Evolutionary conservation across 2,888 invertebrate species (phyloP).

Genomic region (Noctua comes): DNA sequence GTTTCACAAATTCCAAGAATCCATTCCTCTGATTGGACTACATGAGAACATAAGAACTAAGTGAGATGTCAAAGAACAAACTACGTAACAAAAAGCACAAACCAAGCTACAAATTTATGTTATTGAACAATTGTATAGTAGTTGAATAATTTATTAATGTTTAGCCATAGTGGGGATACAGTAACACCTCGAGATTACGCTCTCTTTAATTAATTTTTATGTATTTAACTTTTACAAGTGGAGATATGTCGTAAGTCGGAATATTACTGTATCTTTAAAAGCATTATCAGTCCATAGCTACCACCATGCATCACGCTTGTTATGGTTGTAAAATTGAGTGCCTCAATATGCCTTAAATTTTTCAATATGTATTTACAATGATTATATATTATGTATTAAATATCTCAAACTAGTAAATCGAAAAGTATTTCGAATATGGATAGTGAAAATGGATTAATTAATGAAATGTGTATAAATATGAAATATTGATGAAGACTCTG

Average conservation of each 20-base stretch:
- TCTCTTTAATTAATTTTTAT: constrained; percentile 53
- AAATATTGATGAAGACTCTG: constrained; percentile 74
- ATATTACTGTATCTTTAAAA: constrained; percentile 61
- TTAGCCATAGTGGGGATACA: constrained; percentile 78
- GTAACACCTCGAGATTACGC: constrained; percentile 56
- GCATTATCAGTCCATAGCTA: constrained; percentile 58
- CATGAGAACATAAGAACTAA: constrained; percentile 70
- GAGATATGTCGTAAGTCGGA: constrained; percentile 45
- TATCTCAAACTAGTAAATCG: constrained; percentile 54
- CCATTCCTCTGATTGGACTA: constrained; percentile 85
- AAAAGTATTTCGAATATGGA: constrained; percentile 70
- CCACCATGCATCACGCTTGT: constrained; percentile 64
- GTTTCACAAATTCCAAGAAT: constrained; percentile 85
- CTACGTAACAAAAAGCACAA: constrained; percentile 86
- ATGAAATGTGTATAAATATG: constrained; percentile 60
- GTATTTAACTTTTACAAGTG: constrained; percentile 46
- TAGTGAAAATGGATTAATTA: constrained; percentile 62
- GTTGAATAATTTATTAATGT: constrained; percentile 78
- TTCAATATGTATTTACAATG: constrained; percentile 69
- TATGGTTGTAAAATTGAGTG: constrained; percentile 81
- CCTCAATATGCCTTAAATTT: constrained; percentile 84
- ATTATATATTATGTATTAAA: constrained; percentile 47
- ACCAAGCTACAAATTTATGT: constrained; percentile 84
- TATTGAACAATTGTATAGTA: constrained; percentile 76
- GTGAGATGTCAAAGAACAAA: constrained; percentile 81